phyloP scores from a whole-genome alignment of 2,797 vertebrate species.

The Urocyon cinereoargenteus region DNA sequence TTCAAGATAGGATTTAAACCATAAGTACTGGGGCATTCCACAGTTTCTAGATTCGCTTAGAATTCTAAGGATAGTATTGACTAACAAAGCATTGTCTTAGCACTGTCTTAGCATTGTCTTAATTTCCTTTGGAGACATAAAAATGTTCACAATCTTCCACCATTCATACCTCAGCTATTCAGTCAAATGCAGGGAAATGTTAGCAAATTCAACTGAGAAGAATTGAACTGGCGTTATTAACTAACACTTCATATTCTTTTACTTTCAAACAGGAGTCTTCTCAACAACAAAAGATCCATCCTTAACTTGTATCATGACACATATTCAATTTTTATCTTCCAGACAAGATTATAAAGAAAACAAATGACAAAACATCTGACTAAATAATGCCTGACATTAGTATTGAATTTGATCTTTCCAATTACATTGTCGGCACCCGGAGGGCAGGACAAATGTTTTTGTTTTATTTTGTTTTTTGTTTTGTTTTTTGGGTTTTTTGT shows the following conservation, averaged over 20 bases:
- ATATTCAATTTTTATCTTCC: conserved; percentile 41
- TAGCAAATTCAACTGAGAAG: conserved; percentile 10
- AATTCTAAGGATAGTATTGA: not conserved
- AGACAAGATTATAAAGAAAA: conserved; percentile 36
- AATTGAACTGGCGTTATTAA: not conserved
- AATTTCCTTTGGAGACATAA: conserved; percentile 16
- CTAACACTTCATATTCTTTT: not conserved
- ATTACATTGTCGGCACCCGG: not conserved
- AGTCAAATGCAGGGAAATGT: not conserved
- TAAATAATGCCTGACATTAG: not conserved
- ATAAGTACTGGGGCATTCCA: not conserved
- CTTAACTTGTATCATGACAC: conserved; percentile 21
- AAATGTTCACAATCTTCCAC: not conserved
- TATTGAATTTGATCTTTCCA: conserved; percentile 13
- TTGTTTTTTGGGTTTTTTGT: too few species aligned
- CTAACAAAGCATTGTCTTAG: not conserved
- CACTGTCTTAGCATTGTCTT: not conserved
- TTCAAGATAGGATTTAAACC: not conserved
- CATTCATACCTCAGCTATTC: not conserved
- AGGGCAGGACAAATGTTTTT: not conserved
- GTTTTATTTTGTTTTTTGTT: too few species aligned
- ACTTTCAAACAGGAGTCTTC: not conserved
- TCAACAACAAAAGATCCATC: not conserved
- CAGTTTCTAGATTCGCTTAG: not conserved
- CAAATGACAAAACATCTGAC: not conserved